Base-by-base conservation (phyloP, 2,113 vertebrate species). In the Aspidoscelis tigris region DNA sequence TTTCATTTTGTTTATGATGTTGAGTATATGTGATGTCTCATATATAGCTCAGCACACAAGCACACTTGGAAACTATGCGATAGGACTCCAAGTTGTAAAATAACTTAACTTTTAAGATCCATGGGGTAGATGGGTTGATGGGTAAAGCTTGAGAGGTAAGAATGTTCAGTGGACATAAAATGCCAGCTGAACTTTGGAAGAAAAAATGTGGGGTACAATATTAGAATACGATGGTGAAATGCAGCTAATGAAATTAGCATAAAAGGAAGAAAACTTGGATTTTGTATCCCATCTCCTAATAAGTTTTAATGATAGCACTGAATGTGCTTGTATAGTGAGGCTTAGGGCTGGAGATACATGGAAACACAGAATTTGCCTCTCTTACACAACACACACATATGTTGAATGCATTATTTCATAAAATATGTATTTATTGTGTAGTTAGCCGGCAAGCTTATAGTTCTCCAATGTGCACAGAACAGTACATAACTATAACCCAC, bases 401-500 rank as follows among this genome's bases (percentile, higher is more conserved):
- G 92, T 82, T 94, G 94, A 94, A 94, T 82, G 84, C 89, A 94
- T 93, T 90, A 93, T 92, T 94, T 93, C 86, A 84, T 90, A 93
- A 93, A 94, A 94, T 92, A 88, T 84, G 86, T 78, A 69, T 94
- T 93, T 94, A 92, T 91, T 91, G 93, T 84, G 86, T 88, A 92
- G 92, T 90, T 94, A 89, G 91, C 91, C 91, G 0, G 71, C 88
- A 93, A 89, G 90, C 84, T 93, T 95, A 95, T 88, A 78, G 79
- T 41, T 93, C 93, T 90, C 91, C 87, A 93, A 87, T 76, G 89
- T 90, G 90, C 90, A 91, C 78, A 90, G 93, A 90, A 87, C 81
- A 89, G 87, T 90, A 92, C 93, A 93, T 93, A 93, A 89, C 93
- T 92, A 86, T 88, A 93, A 91, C 81, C 77, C 87, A 71, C 5